These are phyloP conservation scores for Itoplectis maculator DNA, from an alignment of 2,888 invertebrate species.

Conservation along the genomic window DNA sequence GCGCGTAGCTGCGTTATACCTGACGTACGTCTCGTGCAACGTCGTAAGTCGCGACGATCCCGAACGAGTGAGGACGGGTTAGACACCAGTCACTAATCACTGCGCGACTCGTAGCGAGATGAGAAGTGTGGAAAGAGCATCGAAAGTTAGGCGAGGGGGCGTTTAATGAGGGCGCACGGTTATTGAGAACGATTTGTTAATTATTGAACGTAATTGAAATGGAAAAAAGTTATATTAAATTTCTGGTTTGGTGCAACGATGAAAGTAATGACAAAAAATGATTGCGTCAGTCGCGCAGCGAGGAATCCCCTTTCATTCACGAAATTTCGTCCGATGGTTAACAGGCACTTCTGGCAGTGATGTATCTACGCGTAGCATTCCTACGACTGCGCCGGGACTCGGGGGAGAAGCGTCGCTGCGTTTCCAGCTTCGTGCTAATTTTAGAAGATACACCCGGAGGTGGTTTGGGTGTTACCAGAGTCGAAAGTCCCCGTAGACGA, in stretches of 20 bases:
- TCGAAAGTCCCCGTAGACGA: constrained; percentile 5
- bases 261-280: not conserved
- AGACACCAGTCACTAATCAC: constrained; percentile 58
- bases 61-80: constrained; percentile 36
- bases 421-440: constrained; percentile 64
- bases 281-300: not conserved
- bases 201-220: not conserved
- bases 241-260: too few relatives aligned
- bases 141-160: constrained; percentile 30
- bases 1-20: constrained; percentile 54
- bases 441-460: constrained; percentile 51
- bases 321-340: not conserved
- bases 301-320: constrained; percentile 17
- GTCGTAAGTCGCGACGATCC: constrained; percentile 27
- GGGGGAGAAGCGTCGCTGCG: constrained; percentile 14
- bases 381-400: constrained; percentile 26
- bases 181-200: constrained; percentile 9
- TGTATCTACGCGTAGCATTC: constrained; percentile 31
- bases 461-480: not conserved
- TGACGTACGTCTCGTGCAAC: constrained; percentile 40
- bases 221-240: not conserved
- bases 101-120: constrained; percentile 42
- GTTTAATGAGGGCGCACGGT: constrained; percentile 13
- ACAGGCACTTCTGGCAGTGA: not conserved
- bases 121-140: constrained; percentile 52